phyloP scores from a whole-genome alignment of 2,113 vertebrate genomes.

The Boulengeromyrus knoepffleri region DNA sequence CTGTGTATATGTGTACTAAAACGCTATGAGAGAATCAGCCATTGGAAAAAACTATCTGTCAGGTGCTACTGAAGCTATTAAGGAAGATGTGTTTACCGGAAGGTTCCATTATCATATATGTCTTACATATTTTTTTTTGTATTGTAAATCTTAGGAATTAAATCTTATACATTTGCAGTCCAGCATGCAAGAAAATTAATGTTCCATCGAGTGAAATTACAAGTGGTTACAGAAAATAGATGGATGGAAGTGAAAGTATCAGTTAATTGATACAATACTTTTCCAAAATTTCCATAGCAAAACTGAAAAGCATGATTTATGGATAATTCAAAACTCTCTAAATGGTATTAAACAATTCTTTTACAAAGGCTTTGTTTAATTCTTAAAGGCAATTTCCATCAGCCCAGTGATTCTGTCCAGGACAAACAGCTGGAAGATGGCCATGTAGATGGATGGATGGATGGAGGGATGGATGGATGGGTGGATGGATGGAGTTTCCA shows the following conservation, averaged over 20 bases:
- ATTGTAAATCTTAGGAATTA: background rate
- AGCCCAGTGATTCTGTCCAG: background rate
- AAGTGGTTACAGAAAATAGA: background rate
- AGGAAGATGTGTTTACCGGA: background rate
- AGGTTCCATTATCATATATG: background rate
- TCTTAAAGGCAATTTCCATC: background rate
- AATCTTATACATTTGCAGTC: background rate
- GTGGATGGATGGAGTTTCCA: background rate
- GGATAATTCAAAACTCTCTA: background rate
- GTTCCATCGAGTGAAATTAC: background rate
- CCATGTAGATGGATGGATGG: background rate
- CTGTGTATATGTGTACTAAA: background rate
- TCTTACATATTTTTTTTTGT: background rate
- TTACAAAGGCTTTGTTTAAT: background rate
- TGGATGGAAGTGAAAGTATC: background rate
- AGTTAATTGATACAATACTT: background rate
- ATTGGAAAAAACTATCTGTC: background rate
- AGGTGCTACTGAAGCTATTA: background rate
- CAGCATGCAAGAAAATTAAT: background rate
- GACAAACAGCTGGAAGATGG: background rate
- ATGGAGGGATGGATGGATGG: background rate
- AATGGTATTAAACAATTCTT: background rate
- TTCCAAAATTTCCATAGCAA: background rate
- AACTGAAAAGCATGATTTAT: background rate
- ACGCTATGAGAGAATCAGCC: background rate